Evolutionary conservation across 2,113 vertebrate species (phyloP), one percentile per base, ranked within the genome.

Genomic region (Rhynchopsitta pachyrhyncha): DNA sequence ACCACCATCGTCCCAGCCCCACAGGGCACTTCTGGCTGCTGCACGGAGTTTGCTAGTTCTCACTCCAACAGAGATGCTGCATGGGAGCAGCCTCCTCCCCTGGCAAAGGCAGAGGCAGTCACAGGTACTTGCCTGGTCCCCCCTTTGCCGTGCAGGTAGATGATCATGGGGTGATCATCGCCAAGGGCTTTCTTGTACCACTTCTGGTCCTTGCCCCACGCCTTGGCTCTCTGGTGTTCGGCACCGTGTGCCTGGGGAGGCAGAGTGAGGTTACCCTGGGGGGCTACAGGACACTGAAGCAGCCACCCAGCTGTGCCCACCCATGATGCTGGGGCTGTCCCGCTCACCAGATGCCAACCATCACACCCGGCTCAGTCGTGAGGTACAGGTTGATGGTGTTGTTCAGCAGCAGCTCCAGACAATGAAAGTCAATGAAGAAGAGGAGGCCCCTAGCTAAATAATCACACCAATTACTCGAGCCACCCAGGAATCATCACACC

Each of bases 141-240:
- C 46, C 98, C 98, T n/a, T 98, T 99, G 94, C 99, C 98, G 1
- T 99, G 99, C 97, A 99, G 98, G 97, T 99, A 99, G 92, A 99
- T 97, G 81, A 99, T 98, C 80, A 99, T 93, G 0, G 99, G 99
- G 68, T 98, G 98, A 64, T 92, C 98, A 17, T 99, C 98, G 3
- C 52, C 96, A 10, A 99, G 98, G 2, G 98, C 95, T 13, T 97
- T 97, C 93, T 92, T 97, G 2, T 97, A 98, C 99, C 99, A 99
- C 89, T 93, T 92, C 31, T 67, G 95, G 85, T 97, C 97, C 96
- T 98, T 98, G 90, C 98, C 98, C 44, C 11, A 41, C 0, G 98
- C 98, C n/a, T 98, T 97, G 3, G 98, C 86, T 79, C 97, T 93
- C 98, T 97, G 97, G 97, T 98, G 96, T 94, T 84, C 0, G 99